Conservation (phyloP, 2,797 vertebrate genomes). For the Pyrocephalus nanus region DNA sequence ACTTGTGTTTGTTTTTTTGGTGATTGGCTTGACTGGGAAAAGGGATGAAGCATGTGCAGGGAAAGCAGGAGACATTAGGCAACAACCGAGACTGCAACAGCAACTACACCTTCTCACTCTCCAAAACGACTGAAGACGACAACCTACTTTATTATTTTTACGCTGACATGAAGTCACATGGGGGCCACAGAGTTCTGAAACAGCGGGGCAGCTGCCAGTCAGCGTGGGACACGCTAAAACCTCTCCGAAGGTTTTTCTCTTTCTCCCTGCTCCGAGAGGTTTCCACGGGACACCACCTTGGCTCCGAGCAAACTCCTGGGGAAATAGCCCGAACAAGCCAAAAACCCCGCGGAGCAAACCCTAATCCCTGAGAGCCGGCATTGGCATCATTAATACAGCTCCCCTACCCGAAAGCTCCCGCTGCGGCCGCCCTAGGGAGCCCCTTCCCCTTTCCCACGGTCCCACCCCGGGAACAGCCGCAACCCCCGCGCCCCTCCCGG, state of each 20-base stretch:
- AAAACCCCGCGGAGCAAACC: accelerated
- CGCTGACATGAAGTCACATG: accelerated
- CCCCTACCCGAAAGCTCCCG: accelerated
- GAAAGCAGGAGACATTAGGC: neutral
- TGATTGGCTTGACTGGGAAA: accelerated
- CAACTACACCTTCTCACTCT: neutral
- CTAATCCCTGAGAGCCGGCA: accelerated
- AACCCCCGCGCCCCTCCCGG: neutral
- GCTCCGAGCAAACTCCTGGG: accelerated
- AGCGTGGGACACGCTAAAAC: accelerated
- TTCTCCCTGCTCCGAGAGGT: accelerated
- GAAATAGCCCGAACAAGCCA: accelerated
- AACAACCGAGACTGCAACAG: neutral
- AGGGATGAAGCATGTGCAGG: accelerated
- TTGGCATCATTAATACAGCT: accelerated
- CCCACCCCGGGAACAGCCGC: neutral
- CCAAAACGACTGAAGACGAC: accelerated
- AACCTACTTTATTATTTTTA: accelerated
- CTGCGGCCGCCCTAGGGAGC: accelerated
- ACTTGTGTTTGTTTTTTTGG: accelerated
- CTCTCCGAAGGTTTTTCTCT: accelerated
- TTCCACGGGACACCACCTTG: neutral
- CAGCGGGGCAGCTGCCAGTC: neutral
- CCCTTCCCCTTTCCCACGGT: neutral
- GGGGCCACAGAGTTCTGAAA: accelerated